These are phyloP conservation scores for Aricia artaxerxes DNA, from an alignment of 2,888 invertebrate genomes.

Conservation along the genomic window DNA sequence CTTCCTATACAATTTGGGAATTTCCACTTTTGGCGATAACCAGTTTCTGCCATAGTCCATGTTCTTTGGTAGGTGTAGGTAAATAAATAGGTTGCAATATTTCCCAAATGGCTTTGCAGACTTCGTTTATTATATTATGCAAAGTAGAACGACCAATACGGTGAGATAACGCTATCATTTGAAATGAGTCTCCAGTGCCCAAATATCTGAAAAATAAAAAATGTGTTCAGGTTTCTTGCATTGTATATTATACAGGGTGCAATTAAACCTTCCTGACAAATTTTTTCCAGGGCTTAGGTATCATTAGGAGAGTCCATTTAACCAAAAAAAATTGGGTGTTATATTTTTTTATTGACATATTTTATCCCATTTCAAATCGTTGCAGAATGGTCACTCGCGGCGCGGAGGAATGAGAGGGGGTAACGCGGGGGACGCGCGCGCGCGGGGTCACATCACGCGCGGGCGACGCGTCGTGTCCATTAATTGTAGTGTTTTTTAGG, in stretches of 20 bases:
- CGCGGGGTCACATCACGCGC: no score
- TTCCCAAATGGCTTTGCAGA: slow-evolving; percentile 35
- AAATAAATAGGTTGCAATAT: slow-evolving; percentile 35
- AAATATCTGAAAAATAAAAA: not conserved
- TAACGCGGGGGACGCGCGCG: no score
- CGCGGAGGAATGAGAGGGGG: no score
- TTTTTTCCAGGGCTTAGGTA: no score
- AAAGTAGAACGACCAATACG: slow-evolving; percentile 36
- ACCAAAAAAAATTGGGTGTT: no score
- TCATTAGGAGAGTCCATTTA: no score
- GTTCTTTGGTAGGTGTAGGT: slow-evolving; percentile 31
- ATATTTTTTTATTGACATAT: no score
- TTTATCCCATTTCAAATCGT: no score
- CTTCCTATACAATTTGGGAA: slow-evolving; percentile 26
- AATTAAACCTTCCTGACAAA: no score
- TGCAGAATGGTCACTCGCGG: no score
- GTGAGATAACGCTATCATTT: slow-evolving; percentile 36
- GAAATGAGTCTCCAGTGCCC: slow-evolving; percentile 35
- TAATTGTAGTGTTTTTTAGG: no score
- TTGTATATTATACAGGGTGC: not conserved
- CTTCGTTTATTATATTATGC: slow-evolving; percentile 29
- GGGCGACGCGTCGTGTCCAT: no score
- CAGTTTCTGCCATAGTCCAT: slow-evolving; percentile 33
- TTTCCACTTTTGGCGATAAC: slow-evolving; percentile 36
- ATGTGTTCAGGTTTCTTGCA: slow-evolving; percentile 21